Evolutionary conservation across 2,888 invertebrate species (phyloP), one percentile per base, ranked within the genome.

Genomic region (Coleophora deauratella): DNA sequence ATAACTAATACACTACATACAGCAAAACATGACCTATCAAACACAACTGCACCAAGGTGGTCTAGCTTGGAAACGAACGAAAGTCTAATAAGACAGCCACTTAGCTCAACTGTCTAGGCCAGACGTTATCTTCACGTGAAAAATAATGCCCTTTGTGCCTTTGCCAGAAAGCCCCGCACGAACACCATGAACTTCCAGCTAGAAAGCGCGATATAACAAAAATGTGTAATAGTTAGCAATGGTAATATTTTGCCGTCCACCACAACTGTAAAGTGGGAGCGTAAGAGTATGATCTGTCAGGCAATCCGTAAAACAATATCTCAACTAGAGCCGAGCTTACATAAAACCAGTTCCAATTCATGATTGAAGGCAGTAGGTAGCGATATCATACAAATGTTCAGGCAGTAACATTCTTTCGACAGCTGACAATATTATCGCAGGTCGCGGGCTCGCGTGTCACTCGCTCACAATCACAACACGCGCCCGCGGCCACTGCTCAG

Each of bases 61-160:
- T 84, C 82, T 62, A 47, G 54, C 50, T 54, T 42, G 53, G 52
- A 55, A 68, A 66, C 64, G 62, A 65, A 67, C 66, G 65, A 65
- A 67, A 66, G 64, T 74, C 66, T 75, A 79, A 79, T 76, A 74
- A 62, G 80, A 81, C 81, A 79, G 75, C 62, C 66, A 72, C 66
- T 71, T 78, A 67, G 63, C 68, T 71, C 63, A 68, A 47, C 73
- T 75, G 79, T 81, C 80, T 57, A 50, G 49, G 41, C 53, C 43
- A 60, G 73, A 78, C 77, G 66, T 76, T 82, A 84, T 82, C 81
- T 63, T 55, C 35, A 35, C 45, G 62, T 82, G 82, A 82, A 77
- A 79, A 82, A 84, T 84, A 55, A 72, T 69, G 54, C 57, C 71
- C 72, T 79, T 82, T 84, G 73, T 78, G 49, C 50, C 43, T 54